Evolutionary conservation across 2,113 vertebrate genomes (phyloP).

Genomic region (Myrmophylax atrothorax): DNA sequence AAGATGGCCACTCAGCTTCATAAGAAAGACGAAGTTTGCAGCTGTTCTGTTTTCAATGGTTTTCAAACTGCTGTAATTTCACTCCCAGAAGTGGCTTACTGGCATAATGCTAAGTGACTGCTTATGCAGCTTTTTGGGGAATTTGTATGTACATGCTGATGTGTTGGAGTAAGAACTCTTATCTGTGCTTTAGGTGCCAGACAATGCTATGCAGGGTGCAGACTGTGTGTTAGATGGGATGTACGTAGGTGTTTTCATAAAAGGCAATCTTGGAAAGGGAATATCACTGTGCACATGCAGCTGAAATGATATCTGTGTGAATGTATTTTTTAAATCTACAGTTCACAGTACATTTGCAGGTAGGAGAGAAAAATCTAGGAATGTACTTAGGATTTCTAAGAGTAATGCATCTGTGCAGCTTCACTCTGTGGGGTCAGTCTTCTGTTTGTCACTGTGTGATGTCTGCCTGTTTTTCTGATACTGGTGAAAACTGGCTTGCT

Average conservation of each 20-base stretch:
- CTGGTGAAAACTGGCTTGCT: slow-evolving; percentile 19
- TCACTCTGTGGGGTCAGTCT: not conserved
- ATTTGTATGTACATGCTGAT: not conserved
- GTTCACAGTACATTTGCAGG: not conserved
- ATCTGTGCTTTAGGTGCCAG: not conserved
- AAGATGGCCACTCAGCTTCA: not conserved
- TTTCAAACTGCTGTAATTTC: slow-evolving; percentile 22
- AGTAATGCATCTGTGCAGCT: not conserved
- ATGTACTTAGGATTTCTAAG: not conserved
- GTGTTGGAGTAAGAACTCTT: slow-evolving; percentile 9
- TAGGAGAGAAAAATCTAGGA: not conserved
- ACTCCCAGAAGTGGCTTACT: not conserved
- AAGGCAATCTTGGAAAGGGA: not conserved
- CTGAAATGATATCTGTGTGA: not conserved
- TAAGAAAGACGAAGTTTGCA: not conserved
- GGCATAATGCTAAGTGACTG: not conserved
- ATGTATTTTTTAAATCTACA: slow-evolving; percentile 4
- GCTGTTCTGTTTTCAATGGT: not conserved
- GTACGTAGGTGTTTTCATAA: not conserved
- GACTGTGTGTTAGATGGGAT: not conserved
- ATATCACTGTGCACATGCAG: not conserved
- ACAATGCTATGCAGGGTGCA: accelerated
- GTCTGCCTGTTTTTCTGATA: not conserved
- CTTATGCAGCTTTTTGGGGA: not conserved
- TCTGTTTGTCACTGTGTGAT: not conserved